A percentile compares a stretch with the other conserved stretches of the same genome.
Evolutionary conservation across 2,888 invertebrate genomes (phyloP).

Genomic region (Diplolepis rosae): DNA sequence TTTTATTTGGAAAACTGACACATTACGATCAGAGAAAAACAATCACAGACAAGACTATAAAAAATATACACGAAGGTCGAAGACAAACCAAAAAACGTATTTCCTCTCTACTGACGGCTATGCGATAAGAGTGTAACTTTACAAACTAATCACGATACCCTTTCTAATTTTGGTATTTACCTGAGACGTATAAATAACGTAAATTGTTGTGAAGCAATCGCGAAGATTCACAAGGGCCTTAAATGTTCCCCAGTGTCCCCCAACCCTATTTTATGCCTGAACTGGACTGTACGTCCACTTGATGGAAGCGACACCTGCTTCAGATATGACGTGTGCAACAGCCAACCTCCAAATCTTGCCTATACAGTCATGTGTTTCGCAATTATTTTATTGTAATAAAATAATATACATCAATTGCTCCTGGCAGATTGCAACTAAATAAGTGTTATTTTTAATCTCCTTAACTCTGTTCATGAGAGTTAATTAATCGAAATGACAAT

Average conservation of each 20-base stretch:
- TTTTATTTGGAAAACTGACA: slow-evolving; percentile 52
- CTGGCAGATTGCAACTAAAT: background rate
- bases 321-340: slow-evolving; percentile 2
- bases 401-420: background rate
- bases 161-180: slow-evolving; percentile 49
- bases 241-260: slow-evolving; percentile 38
- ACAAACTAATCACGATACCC: background rate
- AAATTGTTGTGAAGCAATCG: slow-evolving; percentile 49
- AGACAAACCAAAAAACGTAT: slow-evolving; percentile 34
- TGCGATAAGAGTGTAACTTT: slow-evolving; percentile 5
- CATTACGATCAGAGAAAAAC: slow-evolving; percentile 58
- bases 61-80: slow-evolving; percentile 57
- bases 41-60: slow-evolving; percentile 44
- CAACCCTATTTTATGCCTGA: slow-evolving; percentile 36
- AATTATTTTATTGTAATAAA: background rate
- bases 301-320: slow-evolving; percentile 17
- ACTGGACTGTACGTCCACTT: slow-evolving; percentile 25
- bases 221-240: slow-evolving; percentile 38
- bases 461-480: background rate
- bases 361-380: background rate
- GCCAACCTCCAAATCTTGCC: slow-evolving; percentile 1
- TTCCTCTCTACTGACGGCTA: slow-evolving; percentile 23
- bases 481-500: background rate
- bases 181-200: slow-evolving; percentile 55
- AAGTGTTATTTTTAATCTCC: background rate